Percentiles rank a stretch among this genome's conserved stretches.
phyloP scores from a whole-genome alignment of 2,113 vertebrate genomes.

The Phrynosoma platyrhinos region DNA sequence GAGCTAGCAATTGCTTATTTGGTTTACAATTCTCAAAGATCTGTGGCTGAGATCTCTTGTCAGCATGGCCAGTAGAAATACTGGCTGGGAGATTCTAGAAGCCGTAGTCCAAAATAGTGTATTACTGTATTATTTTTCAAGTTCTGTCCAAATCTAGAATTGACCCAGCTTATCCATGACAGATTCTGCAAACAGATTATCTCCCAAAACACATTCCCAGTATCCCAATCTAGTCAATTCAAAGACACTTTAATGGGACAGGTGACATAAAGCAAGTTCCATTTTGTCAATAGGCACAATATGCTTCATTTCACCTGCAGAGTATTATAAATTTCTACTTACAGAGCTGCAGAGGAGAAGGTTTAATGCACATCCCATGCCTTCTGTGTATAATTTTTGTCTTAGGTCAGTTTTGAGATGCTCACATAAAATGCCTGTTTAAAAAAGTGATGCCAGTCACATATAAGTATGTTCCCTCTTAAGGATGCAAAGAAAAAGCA shows the following conservation, averaged over 20 bases:
- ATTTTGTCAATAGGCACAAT: not conserved
- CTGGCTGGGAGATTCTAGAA: not conserved
- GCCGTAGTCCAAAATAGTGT: no score
- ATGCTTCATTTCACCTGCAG: not conserved
- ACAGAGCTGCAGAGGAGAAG: not conserved
- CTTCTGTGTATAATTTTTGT: not conserved
- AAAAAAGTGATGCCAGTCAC: not conserved
- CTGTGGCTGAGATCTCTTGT: no score
- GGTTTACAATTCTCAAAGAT: no score
- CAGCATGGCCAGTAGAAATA: not conserved
- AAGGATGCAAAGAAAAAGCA: not conserved
- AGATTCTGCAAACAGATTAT: not conserved
- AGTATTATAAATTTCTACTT: not conserved
- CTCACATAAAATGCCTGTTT: not conserved
- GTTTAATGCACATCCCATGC: not conserved
- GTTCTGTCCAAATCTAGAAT: no score
- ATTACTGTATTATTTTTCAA: no score
- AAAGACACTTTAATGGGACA: no score
- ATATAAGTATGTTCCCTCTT: no score
- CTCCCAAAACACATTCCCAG: not conserved
- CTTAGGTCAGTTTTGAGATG: not conserved
- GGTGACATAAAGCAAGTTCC: no score
- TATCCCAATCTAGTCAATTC: not conserved
- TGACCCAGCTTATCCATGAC: no score
- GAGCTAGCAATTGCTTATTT: no score